Conservation (phyloP, 2,888 invertebrate species). For the Polyommatus icarus region DNA sequence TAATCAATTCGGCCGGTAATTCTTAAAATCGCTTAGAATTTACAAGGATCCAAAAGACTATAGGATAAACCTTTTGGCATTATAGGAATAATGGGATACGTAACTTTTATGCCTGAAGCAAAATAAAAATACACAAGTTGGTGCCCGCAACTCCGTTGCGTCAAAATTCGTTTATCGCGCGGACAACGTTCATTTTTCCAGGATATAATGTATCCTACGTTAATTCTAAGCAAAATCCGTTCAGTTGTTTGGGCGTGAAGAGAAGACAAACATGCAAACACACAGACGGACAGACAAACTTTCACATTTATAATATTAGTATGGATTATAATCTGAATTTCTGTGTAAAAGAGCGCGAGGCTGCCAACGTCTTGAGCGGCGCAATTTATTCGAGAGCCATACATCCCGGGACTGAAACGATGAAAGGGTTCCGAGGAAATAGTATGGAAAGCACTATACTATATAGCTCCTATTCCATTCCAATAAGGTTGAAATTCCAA, state of each 20-base stretch:
- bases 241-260: no score
- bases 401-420: conserved; percentile 37
- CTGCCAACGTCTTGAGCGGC: conserved; percentile 31
- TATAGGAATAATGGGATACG: not conserved
- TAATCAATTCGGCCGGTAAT: conserved; percentile 7
- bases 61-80: not conserved
- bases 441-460: conserved; percentile 28
- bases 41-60: conserved; percentile 6
- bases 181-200: no score
- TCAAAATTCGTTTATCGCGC: no score
- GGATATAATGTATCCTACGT: no score
- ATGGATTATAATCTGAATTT: conserved; percentile 8
- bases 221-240: no score
- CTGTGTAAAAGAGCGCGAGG: conserved; percentile 27
- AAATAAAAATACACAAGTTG: no score
- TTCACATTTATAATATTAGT: no score
- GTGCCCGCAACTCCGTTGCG: no score
- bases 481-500: not conserved
- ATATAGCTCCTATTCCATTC: not conserved
- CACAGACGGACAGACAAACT: no score
- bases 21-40: conserved; percentile 5
- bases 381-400: conserved; percentile 41
- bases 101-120: no score
- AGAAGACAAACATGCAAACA: no score
- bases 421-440: conserved; percentile 40